Evolutionary conservation across 2,888 invertebrate species (phyloP).

Genomic region (Yponomeuta sedellus): DNA sequence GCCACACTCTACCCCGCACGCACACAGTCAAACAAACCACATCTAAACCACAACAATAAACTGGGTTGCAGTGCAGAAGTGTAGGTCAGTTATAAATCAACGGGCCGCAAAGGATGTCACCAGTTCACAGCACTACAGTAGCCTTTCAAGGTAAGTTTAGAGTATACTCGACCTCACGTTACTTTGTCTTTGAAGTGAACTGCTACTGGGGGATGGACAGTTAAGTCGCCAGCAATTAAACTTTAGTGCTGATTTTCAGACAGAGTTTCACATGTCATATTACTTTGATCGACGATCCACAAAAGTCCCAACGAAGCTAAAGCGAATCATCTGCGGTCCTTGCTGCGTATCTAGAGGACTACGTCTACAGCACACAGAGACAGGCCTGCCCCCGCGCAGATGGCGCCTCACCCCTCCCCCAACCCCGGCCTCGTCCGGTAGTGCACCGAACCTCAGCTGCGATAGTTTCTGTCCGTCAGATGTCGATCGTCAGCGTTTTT

Average conservation of each 20-base stretch:
- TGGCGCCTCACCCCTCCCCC: conserved; percentile 36
- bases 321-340: conserved; percentile 14
- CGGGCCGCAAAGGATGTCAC: no score
- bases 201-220: no score
- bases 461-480: conserved; percentile 49
- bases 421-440: conserved; percentile 38
- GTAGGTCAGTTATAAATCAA: no score
- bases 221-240: no score
- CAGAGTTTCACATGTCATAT: no score
- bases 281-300: no score
- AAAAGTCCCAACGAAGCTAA: background rate
- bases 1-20: conserved; percentile 42
- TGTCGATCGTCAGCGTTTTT: conserved; percentile 62
- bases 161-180: no score
- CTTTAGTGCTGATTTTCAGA: no score
- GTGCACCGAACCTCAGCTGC: conserved; percentile 61
- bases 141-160: no score
- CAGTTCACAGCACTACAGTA: no score
- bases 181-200: no score
- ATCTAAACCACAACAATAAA: background rate
- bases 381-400: conserved; percentile 40
- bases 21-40: conserved; percentile 18
- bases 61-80: no score
- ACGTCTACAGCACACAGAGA: conserved; percentile 23
- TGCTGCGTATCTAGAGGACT: conserved; percentile 11